A percentile compares a stretch with the other conserved stretches of the same genome.
These are phyloP conservation scores for Saguinus imperator DNA, from an alignment of 2,113 vertebrate genomes.

Conservation along the genomic window DNA sequence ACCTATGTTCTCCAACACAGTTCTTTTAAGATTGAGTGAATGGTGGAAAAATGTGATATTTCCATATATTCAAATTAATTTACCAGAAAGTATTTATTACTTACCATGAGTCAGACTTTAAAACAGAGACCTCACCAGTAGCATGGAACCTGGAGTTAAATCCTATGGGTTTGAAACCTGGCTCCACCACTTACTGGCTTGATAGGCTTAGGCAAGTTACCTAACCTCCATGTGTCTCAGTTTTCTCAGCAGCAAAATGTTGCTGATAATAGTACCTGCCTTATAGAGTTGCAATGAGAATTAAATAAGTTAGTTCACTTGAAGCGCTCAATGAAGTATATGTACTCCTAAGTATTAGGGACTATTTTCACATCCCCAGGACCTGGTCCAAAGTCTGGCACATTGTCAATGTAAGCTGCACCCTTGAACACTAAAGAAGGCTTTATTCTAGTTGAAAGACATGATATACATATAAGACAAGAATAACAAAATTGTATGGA, in stretches of 20 bases:
- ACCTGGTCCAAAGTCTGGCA: neutral
- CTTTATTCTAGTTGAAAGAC: neutral
- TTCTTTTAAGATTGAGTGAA: constrained; percentile 62
- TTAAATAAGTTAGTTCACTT: neutral
- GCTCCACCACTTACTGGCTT: neutral
- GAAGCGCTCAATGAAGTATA: neutral
- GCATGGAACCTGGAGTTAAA: neutral
- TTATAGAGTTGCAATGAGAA: neutral
- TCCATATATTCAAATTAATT: constrained; percentile 60
- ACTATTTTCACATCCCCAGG: neutral
- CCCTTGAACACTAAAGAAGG: neutral
- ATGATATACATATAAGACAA: neutral
- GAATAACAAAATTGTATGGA: neutral
- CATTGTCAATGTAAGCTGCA: neutral
- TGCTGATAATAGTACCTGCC: neutral
- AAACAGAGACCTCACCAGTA: neutral
- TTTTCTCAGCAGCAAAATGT: neutral
- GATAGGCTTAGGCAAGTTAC: neutral
- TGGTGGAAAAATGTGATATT: constrained; percentile 36
- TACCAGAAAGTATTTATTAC: constrained; percentile 32
- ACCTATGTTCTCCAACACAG: constrained; percentile 54
- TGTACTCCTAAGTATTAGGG: neutral
- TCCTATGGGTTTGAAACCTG: neutral
- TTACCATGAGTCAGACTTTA: neutral
- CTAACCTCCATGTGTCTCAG: neutral